Evolutionary conservation across 2,113 vertebrate species (phyloP), one percentile per base, ranked within the genome.

Genomic region (Haliaeetus leucogaster): DNA sequence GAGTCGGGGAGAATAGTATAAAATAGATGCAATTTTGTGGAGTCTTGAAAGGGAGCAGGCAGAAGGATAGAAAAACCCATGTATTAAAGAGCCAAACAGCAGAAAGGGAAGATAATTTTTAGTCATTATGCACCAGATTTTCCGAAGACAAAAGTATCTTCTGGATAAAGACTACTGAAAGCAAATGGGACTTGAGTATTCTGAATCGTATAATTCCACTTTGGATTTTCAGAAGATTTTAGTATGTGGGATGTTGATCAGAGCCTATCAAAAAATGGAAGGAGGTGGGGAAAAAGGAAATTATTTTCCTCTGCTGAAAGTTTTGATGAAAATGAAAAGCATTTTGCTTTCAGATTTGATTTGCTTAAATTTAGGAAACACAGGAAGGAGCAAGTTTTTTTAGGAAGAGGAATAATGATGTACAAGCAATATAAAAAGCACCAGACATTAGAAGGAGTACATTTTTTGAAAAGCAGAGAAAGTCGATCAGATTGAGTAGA

Each of bases 301-400:
- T 82, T 36, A 40, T 85, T 90, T 96, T 87, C 50, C 59, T 90
- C 70, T 92, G 45, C 59, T 34, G 50, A 56, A 96, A 92, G 50
- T 95, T 92, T 73, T 43, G 55, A 52, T 70, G 78, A 34, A 79
- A 74, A 61, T 34, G 26, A 82, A 78, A 90, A 90, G 27, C 20
- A 16, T 84, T 73, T 90, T 56, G 45, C 16, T 25, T 66, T 70
- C 34, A 47, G 81, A 84, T 95, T 68, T 15, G 13, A n/a, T 89
- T 87, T 62, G 50, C 50, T 70, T 38, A 56, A 84, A 78, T 61
- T 65, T 65, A 42, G 84, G 77, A 71, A 77, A 27, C 36, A 23
- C 3, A 5, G 68, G 77, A 58, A 94, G 87, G 81, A 91, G 52
- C 20, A 34, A 32, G 29, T 2, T 65, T n/a, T 53, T 81, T 67